A percentile compares a stretch with the other conserved stretches of the same genome.
Evolutionary conservation across 1,140 invertebrate species (phyloP).

Genomic region (Tetramorium simillimum): DNA sequence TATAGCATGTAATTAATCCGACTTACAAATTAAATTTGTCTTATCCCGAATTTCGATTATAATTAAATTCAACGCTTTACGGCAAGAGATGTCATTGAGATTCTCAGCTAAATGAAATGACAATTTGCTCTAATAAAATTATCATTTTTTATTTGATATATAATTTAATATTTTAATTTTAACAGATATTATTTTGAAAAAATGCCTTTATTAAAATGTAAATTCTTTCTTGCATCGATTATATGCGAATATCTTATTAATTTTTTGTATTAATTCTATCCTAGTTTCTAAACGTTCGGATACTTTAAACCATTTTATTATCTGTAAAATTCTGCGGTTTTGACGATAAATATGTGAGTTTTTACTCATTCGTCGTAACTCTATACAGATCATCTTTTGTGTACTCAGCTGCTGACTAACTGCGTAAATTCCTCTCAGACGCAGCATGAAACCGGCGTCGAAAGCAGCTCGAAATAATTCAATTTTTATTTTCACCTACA

Average conservation of each 20-base stretch:
- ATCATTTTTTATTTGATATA: background rate
- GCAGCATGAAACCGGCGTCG: background rate
- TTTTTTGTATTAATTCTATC: background rate
- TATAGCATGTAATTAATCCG: background rate
- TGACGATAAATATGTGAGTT: background rate
- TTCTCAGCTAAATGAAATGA: background rate
- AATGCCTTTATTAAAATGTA: background rate
- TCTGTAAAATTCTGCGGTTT: background rate
- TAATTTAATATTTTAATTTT: background rate
- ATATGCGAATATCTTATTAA: background rate
- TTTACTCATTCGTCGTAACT: constrained; percentile 51
- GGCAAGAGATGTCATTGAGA: background rate
- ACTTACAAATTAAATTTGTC: background rate
- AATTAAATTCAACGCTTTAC: background rate
- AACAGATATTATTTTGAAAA: background rate
- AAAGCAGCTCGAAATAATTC: background rate
- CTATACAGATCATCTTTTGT: constrained; percentile 38
- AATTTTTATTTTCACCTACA: background rate
- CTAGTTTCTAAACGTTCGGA: background rate
- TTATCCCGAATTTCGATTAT: background rate
- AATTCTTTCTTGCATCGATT: background rate
- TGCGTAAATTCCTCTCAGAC: constrained; percentile 18
- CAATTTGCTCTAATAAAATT: background rate
- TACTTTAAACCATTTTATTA: background rate
- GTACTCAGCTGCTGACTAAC: constrained; percentile 41